Evolutionary conservation across 92 coral and sea anemone genomes (phyloP).

Genomic region (Blastomussa wellsi): DNA sequence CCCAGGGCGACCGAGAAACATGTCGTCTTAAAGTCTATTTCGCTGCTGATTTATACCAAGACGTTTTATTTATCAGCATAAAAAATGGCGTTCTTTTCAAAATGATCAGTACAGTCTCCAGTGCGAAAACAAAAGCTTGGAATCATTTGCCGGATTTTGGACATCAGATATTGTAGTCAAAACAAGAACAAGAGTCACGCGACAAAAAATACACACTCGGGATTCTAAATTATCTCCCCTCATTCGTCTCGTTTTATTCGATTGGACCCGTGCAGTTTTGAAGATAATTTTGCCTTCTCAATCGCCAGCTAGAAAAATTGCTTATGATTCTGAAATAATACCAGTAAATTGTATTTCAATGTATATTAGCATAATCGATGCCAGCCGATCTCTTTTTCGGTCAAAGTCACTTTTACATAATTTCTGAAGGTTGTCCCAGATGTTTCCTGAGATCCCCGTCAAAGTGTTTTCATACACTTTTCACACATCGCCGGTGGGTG

Average conservation of each 20-base stretch:
- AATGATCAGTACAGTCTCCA: conserved; percentile 1
- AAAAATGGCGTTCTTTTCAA: background rate
- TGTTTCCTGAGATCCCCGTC: background rate
- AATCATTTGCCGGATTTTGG: conserved; percentile 22
- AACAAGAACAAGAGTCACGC: conserved; percentile 21
- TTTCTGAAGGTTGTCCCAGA: background rate
- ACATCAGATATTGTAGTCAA: background rate
- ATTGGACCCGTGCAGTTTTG: background rate
- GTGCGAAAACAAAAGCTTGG: background rate
- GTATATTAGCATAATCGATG: conserved; percentile 2
- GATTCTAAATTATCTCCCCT: background rate
- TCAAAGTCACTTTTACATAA: background rate
- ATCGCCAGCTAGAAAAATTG: background rate
- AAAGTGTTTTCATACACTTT: background rate
- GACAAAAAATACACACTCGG: conserved; percentile 7
- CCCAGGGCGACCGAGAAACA: background rate
- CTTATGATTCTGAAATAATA: background rate
- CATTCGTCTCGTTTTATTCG: background rate
- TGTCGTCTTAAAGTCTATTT: conserved; percentile 1
- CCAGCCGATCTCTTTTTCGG: conserved; percentile 27
- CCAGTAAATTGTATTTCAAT: background rate
- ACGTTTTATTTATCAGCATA: conserved; percentile 5
- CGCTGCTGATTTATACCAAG: background rate
- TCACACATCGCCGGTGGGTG: background rate
- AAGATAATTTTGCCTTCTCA: background rate